phyloP scores from a whole-genome alignment of 2,888 invertebrate genomes.

The Amblyjoppa fuscipennis region DNA sequence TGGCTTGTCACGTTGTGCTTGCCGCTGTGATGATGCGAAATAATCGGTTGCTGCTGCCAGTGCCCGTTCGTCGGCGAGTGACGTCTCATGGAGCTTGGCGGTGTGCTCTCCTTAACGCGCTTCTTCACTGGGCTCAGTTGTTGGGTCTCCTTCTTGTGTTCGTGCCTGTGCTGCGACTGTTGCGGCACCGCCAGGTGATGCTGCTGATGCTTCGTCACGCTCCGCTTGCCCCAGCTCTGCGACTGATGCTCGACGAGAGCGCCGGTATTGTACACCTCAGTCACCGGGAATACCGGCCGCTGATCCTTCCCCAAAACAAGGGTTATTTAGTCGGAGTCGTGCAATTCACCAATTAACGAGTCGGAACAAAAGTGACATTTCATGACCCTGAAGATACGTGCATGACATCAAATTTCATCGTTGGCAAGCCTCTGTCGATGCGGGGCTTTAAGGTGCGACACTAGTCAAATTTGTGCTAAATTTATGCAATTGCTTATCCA shows the following conservation, averaged over 20 bases:
- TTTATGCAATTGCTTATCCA: too few species aligned
- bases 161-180: constrained; percentile 87
- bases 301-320: constrained; percentile 86
- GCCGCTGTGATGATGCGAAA: constrained; percentile 77
- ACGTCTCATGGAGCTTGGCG: constrained; percentile 87
- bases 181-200: constrained; percentile 88
- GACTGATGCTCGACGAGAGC: constrained; percentile 86
- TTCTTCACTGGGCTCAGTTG: constrained; percentile 99
- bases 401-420: too few species aligned
- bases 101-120: constrained; percentile 97
- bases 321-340: constrained; percentile 52
- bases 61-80: constrained; percentile 83
- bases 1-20: constrained; percentile 77
- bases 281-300: constrained; percentile 88
- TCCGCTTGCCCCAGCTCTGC: constrained; percentile 85
- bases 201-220: constrained; percentile 88
- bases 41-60: constrained; percentile 83
- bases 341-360: background rate
- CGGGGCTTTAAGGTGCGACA: too few species aligned
- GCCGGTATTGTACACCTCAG: constrained; percentile 87
- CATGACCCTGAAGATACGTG: too few species aligned
- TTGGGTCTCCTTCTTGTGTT: constrained; percentile 93
- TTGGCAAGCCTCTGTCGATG: too few species aligned
- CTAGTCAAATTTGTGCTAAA: too few species aligned
- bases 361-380: background rate